phyloP scores from a whole-genome alignment of 2,888 invertebrate genomes.

The Linnaemya vulpina region DNA sequence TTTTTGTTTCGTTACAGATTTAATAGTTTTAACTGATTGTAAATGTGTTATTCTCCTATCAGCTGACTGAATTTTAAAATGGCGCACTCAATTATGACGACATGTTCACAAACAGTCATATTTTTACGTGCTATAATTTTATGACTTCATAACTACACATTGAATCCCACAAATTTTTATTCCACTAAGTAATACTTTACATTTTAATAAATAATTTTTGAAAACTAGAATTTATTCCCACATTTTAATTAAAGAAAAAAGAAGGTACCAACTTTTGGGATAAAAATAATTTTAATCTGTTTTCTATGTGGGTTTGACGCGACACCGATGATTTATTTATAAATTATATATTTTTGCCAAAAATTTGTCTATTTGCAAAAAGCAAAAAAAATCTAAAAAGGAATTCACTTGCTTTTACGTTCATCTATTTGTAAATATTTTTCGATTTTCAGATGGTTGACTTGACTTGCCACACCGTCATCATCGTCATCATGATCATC shows the following conservation, averaged over 20 bases:
- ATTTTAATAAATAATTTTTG: not conserved
- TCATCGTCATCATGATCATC: not conserved
- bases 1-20: too few relatives aligned
- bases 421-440: slow-evolving; percentile 12
- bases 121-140: too few relatives aligned
- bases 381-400: too few relatives aligned
- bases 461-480: slow-evolving; percentile 32
- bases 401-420: slow-evolving; percentile 43
- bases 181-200: too few relatives aligned
- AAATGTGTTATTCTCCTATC: too few relatives aligned
- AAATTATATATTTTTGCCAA: slow-evolving; percentile 35
- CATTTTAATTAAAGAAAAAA: not conserved
- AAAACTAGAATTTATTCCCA: not conserved
- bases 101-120: too few relatives aligned
- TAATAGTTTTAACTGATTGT: too few relatives aligned
- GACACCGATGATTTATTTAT: slow-evolving; percentile 38
- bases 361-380: not conserved
- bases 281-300: slow-evolving; percentile 13
- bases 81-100: too few relatives aligned
- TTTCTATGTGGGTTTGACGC: slow-evolving; percentile 39
- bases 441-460: slow-evolving; percentile 34
- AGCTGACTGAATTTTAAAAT: too few relatives aligned
- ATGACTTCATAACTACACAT: too few relatives aligned
- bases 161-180: too few relatives aligned
- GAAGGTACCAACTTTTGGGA: not conserved